These are phyloP conservation scores for Achroia grisella DNA, from an alignment of 1,140 invertebrate genomes.

Conservation along the genomic window DNA sequence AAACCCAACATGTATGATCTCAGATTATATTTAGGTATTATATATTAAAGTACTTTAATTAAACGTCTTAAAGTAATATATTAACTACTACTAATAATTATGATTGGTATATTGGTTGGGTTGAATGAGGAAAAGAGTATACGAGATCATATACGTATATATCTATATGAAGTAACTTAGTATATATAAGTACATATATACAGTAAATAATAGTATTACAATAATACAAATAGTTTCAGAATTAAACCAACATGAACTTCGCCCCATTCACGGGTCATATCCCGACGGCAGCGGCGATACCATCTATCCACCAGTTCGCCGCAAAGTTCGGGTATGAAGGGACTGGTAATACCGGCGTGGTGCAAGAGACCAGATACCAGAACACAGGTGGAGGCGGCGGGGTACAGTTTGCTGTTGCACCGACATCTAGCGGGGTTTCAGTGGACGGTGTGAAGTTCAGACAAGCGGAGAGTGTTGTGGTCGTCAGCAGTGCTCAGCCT, in stretches of 20 bases:
- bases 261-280: constrained; percentile 58
- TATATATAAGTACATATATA: too few species aligned
- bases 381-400: constrained; percentile 16
- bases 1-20: too few species aligned
- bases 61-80: too few species aligned
- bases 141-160: too few species aligned
- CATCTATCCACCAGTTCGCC: constrained; percentile 60
- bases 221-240: constrained; percentile 22
- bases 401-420: constrained; percentile 46
- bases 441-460: constrained; percentile 70
- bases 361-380: constrained; percentile 54
- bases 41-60: too few species aligned
- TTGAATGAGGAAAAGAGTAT: too few species aligned
- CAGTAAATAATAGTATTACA: too few species aligned
- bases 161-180: too few species aligned
- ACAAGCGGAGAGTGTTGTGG: constrained; percentile 63
- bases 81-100: too few species aligned
- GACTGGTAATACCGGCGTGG: constrained; percentile 22
- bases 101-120: too few species aligned
- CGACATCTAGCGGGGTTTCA: constrained; percentile 35
- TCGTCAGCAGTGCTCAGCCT: constrained; percentile 57
- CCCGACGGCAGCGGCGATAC: constrained; percentile 44
- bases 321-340: constrained; percentile 63
- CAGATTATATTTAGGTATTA: too few species aligned
- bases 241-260: constrained; percentile 51